phyloP scores from a whole-genome alignment of 2,888 invertebrate genomes.

The Agrochola circellaris region DNA sequence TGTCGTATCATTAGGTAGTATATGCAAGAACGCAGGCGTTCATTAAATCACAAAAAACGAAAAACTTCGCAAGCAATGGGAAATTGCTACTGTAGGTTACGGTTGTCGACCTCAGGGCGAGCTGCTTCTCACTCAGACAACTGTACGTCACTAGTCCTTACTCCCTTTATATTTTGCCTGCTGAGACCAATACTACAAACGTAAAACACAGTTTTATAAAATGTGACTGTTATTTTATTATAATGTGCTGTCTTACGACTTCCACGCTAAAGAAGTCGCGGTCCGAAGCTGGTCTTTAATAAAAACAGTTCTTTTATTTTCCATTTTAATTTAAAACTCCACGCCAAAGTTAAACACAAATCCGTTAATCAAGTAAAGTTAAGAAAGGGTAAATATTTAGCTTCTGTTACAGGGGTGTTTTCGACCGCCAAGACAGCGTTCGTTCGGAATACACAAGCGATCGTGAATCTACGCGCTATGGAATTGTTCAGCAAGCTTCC shows the following conservation, averaged over 20 bases:
- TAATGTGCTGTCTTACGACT: neutral
- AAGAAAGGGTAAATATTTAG: slow-evolving; percentile 57
- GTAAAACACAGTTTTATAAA: neutral
- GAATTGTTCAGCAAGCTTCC: slow-evolving; percentile 98
- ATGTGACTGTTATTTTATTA: neutral
- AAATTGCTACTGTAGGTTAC: no score
- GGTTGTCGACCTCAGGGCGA: no score
- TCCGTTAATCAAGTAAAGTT: slow-evolving; percentile 53
- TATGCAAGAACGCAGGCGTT: no score
- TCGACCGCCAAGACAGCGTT: slow-evolving; percentile 97
- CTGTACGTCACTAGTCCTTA: neutral
- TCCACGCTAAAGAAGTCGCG: neutral
- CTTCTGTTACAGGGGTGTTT: slow-evolving; percentile 93
- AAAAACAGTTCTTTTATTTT: slow-evolving; percentile 25
- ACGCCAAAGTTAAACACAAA: slow-evolving; percentile 50
- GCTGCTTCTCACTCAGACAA: neutral
- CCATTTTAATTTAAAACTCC: slow-evolving; percentile 42
- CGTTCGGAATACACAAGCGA: slow-evolving; percentile 97
- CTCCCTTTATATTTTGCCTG: neutral
- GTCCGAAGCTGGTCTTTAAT: neutral
- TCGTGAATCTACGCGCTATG: slow-evolving; percentile 95
- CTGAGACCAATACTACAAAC: neutral
- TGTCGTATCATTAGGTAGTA: no score
- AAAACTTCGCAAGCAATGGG: no score
- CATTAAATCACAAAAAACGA: no score